phyloP scores from a whole-genome alignment of 2,888 invertebrate species.

The Macrosoma leucophasiata region DNA sequence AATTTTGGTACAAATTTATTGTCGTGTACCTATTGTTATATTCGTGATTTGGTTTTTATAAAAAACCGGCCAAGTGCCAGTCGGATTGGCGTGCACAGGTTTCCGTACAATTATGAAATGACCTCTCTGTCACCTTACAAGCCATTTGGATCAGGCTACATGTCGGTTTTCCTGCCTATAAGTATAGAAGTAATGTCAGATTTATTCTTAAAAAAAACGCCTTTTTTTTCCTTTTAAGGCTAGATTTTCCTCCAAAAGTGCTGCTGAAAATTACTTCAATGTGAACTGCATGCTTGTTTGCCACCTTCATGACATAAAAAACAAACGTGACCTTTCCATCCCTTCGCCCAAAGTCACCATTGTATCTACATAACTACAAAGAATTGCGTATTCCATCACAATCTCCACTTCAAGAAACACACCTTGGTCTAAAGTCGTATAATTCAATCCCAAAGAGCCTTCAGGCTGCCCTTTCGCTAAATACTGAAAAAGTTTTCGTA shows the following conservation, averaged over 20 bases:
- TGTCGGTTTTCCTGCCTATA: no score
- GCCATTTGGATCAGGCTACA: no score
- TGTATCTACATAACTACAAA: background rate
- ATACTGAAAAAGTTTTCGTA: constrained; percentile 61
- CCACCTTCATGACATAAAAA: background rate
- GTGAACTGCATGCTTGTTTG: background rate
- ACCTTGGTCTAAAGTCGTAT: constrained; percentile 19
- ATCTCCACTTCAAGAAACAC: constrained; percentile 1
- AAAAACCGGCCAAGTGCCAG: no score
- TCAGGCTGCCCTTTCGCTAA: constrained; percentile 49
- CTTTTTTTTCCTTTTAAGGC: no score
- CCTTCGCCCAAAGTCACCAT: constrained; percentile 1
- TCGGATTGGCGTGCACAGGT: no score
- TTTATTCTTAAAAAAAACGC: no score
- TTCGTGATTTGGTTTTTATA: no score
- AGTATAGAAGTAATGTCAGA: no score
- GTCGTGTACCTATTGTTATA: constrained; percentile 11
- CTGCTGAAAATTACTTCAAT: no score
- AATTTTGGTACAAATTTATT: constrained; percentile 40
- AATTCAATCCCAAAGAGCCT: constrained; percentile 45
- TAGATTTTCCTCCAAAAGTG: no score
- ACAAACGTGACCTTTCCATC: background rate
- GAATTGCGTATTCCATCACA: constrained; percentile 1
- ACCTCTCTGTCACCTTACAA: no score
- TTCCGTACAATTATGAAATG: no score